Evolutionary conservation across 1,140 invertebrate species (phyloP), one percentile per base, ranked within the genome.

Genomic region (Elymnias hypermnestra): DNA sequence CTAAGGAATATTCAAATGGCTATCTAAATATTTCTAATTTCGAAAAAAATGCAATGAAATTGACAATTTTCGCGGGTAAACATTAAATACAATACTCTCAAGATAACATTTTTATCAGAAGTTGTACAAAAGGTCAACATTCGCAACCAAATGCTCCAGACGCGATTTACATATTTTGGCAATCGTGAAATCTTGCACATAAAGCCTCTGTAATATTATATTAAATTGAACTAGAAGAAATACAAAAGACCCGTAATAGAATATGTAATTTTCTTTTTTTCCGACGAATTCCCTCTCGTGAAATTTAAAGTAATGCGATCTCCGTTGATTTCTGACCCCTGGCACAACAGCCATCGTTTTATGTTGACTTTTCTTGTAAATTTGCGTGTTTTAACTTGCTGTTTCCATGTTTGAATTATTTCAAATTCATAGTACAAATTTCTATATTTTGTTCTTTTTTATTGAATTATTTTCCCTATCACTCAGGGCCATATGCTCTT

Each of bases 261-360:
- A 57, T 55, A 49, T 63, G 36, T 29, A 44, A 33, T 55, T 51
- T 53, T 45, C 52, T 47, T 50, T 61, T 36, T 58, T 37, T n/a
- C 12, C 31, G 43, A 31, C 28, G 26, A 44, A 53, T 40, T 47
- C 39, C 17, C 28, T 54, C 39, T 52, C 35, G 23, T 53, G 23
- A 56, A 38, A 53, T 56, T 62, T 51, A 58, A 46, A 48, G 42
- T 63, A 63, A 65, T 56, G 39, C 46, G 55, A 63, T 63, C 57
- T 60, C 49, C 46, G 47, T 57, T 63, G 59, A 63, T 63, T 66
- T 61, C 53, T 63, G 48, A 61, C 54, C 53, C 28, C 21, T 6
- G 29, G 37, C 28, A 33, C 29, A 23, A 48, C 17, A 19, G 21
- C 45, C 28, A 51, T 51, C 41, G 40, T 23, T 38, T 51, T 44